These are phyloP conservation scores for Sceloporus undulatus DNA, from an alignment of 2,113 vertebrate genomes.

Conservation along the genomic window DNA sequence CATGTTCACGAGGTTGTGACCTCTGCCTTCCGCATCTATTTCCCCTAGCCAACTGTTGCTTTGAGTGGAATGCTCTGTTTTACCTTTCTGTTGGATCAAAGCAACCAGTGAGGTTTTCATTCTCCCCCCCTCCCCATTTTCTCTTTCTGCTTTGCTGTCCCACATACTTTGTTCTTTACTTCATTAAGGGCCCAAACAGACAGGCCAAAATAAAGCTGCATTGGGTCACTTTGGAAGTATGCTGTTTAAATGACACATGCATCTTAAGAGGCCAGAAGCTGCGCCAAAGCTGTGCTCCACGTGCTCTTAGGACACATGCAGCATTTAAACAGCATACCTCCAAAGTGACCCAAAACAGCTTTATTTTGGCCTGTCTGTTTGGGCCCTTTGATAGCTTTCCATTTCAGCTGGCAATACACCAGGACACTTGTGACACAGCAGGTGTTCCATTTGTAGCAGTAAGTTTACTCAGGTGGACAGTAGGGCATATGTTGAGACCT, in stretches of 20 bases:
- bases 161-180: not conserved
- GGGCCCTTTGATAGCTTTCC: not conserved
- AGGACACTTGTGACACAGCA: not conserved
- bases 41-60: not conserved
- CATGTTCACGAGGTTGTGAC: not conserved
- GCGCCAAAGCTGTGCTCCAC: no score
- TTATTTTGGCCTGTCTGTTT: no score
- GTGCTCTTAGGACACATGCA: no score
- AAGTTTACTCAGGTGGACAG: not conserved
- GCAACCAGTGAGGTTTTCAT: not conserved
- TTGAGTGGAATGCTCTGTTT: not conserved
- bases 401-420: not conserved
- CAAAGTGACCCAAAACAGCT: no score
- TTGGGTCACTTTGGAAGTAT: no score
- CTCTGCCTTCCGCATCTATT: not conserved
- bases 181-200: not conserved
- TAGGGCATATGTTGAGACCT: not conserved
- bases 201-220: no score
- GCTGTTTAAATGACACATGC: no score
- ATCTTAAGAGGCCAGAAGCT: no score
- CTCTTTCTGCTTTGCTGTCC: no score
- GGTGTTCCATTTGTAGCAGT: not conserved
- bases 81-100: not conserved
- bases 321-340: no score
- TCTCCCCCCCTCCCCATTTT: not conserved